Evolutionary conservation across 2,888 invertebrate species (phyloP).

Genomic region (Portevinia maculata): DNA sequence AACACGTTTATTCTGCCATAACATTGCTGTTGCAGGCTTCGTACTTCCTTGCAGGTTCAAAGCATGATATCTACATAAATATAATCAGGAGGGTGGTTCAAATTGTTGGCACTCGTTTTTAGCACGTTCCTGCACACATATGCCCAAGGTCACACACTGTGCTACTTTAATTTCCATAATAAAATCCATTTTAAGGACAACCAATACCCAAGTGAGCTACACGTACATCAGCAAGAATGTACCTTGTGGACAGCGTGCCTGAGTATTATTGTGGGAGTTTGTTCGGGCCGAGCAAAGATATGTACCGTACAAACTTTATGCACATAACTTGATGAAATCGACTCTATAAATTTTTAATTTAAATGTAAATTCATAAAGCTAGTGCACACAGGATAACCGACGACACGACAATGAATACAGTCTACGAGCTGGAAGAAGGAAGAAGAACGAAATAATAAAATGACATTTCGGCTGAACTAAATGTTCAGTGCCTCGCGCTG

Average conservation of each 20-base stretch:
- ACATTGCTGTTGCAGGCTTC: not conserved
- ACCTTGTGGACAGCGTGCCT: not conserved
- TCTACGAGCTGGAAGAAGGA: conserved; percentile 5
- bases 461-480: conserved; percentile 27
- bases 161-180: conserved; percentile 44
- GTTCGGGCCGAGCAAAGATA: not conserved
- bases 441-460: conserved; percentile 4
- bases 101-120: conserved; percentile 31
- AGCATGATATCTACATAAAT: not conserved
- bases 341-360: conserved; percentile 61
- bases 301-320: not conserved
- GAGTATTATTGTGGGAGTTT: conserved; percentile 2
- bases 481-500: conserved; percentile 16
- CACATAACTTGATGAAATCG: conserved; percentile 5
- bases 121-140: conserved; percentile 31
- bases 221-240: not conserved
- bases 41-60: not conserved
- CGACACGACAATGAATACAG: not conserved
- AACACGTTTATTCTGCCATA: conserved; percentile 17
- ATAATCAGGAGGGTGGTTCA: too few relatives aligned
- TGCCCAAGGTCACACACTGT: not conserved
- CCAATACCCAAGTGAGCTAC: conserved; percentile 29
- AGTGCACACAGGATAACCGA: conserved; percentile 18
- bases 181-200: conserved; percentile 39
- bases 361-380: conserved; percentile 55